Evolutionary conservation across 2,888 invertebrate species (phyloP), one percentile per base, ranked within the genome.

Genomic region (Germaria angustata): DNA sequence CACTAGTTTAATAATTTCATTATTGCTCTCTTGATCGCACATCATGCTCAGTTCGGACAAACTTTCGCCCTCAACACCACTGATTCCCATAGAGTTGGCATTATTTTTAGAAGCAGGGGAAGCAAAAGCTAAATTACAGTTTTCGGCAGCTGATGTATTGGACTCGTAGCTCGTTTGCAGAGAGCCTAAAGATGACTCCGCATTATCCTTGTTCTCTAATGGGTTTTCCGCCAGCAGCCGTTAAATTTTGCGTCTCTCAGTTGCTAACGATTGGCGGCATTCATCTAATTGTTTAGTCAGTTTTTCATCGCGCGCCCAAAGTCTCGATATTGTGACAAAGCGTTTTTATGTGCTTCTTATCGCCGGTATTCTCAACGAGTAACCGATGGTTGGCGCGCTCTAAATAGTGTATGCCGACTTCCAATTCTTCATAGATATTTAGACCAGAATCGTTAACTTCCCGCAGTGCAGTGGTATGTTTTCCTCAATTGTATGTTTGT

Each of bases 381-480:
- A 98, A 93, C 87, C 96, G 93, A 90, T 96, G 96, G 92, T 98
- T 98, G 84, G 95, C 95, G 77, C 96, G 94, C 92, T 98, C 98
- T 90, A 98, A 92, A 88, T 98, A 98, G 90, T 97, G 97, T 87
- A 97, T 96, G 91, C 96, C 96, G 81, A 96, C 95, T 92, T 98
- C 98, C 68, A 98, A 92, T 89, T 98, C 97, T 89, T 98, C 98
- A 92, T 98, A 98, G 89, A 98, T 96, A 88, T 96, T 94, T 87
- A 98, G 92, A 87, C 98, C 94, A 36, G 97, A 96, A 90, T 98
- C 97, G 91, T 97, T 97, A 77, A 97, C 97, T 92, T 98, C 97
- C 85, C 96, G 94, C 87, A 98, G 92, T 9, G 97, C 97, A 85
- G 95, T 95, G 13, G 96, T 95, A 92, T 98, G 98, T 91, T 97